A percentile compares a stretch with the other conserved stretches of the same genome.
phyloP scores from a whole-genome alignment of 2,888 invertebrate genomes.

The Junonia oenone region DNA sequence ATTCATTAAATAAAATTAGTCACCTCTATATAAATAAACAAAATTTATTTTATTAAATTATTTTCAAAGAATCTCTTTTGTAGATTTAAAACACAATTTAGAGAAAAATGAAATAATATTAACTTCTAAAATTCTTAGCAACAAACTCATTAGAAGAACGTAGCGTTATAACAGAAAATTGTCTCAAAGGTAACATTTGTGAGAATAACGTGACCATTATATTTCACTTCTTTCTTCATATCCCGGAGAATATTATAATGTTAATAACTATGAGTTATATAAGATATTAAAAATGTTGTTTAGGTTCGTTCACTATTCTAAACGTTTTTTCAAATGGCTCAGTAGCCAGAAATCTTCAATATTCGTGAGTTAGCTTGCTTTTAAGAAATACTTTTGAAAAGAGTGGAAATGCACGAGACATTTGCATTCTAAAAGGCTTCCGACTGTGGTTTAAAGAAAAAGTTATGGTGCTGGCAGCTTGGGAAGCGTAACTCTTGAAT shows the following conservation, averaged over 20 bases:
- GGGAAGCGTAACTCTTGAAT: constrained; percentile 20
- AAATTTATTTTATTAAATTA: constrained; percentile 1
- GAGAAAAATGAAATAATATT: not conserved
- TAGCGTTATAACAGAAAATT: not conserved
- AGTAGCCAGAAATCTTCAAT: constrained; percentile 52
- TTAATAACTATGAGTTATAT: too few relatives aligned
- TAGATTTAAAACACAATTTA: not conserved
- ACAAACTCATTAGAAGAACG: not conserved
- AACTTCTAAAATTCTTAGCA: not conserved
- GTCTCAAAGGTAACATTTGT: not conserved
- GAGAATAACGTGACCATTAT: not conserved
- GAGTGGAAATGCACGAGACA: constrained; percentile 61
- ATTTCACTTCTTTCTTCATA: too few relatives aligned
- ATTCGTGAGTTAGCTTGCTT: constrained; percentile 52
- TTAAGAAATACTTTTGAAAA: constrained; percentile 65
- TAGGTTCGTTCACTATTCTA: constrained; percentile 33
- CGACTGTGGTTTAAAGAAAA: constrained; percentile 47
- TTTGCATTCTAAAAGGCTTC: constrained; percentile 68
- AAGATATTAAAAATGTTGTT: too few relatives aligned
- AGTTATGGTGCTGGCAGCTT: constrained; percentile 43
- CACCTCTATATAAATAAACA: not conserved
- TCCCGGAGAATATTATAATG: too few relatives aligned
- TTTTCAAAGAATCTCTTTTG: constrained; percentile 2
- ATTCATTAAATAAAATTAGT: not conserved
- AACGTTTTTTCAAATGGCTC: constrained; percentile 48